Percentiles rank a stretch among this genome's conserved stretches.
Conservation (phyloP, 1,140 invertebrate species). For the Maconellicoccus hirsutus region DNA sequence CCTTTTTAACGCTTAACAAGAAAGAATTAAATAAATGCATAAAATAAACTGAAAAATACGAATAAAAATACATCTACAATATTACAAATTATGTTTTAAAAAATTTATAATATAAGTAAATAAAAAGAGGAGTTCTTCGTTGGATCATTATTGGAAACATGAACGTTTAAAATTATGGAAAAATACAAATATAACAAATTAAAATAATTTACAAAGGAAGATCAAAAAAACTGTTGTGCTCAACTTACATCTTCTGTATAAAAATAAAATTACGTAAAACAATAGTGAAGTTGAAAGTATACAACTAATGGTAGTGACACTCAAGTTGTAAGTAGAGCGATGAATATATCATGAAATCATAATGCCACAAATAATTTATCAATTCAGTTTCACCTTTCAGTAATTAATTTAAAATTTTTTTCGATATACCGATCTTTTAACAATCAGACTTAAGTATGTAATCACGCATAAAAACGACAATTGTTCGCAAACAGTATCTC, state of each 20-base stretch:
- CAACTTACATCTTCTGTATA: neutral
- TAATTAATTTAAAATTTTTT: too few relatives aligned
- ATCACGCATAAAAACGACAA: neutral
- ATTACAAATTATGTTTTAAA: neutral
- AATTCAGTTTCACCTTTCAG: too few relatives aligned
- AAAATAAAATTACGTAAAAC: neutral
- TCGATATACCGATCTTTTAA: neutral
- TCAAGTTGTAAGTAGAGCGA: neutral
- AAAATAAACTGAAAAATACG: neutral
- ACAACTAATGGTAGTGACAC: neutral
- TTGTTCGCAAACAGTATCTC: constrained; percentile 1
- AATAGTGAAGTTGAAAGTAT: neutral
- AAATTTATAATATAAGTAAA: neutral
- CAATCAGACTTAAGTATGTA: neutral
- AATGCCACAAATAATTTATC: too few relatives aligned
- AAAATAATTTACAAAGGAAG: neutral
- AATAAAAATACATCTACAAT: neutral
- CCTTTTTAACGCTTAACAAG: neutral
- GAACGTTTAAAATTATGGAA: neutral
- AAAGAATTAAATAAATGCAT: neutral
- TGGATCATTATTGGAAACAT: neutral
- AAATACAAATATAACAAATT: neutral
- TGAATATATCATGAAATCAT: too few relatives aligned
- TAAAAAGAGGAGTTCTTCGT: neutral
- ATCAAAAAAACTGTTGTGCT: neutral